These are phyloP conservation scores for Zaprionus vittiger DNA, from an alignment of 1,140 invertebrate genomes.

Conservation along the genomic window DNA sequence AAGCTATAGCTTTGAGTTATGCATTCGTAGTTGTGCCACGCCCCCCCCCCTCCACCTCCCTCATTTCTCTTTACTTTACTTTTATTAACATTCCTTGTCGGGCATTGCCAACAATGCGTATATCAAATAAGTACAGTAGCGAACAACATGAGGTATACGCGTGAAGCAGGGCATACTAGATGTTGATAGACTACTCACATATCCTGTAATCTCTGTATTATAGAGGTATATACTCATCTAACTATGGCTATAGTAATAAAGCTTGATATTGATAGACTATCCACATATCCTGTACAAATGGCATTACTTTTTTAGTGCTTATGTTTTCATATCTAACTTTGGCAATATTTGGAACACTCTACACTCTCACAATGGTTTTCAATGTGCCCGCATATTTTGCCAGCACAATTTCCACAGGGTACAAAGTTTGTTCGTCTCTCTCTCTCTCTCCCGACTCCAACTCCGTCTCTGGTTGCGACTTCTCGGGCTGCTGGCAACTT, in stretches of 20 bases:
- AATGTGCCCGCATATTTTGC: background rate
- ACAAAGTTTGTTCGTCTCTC: conserved; percentile 41
- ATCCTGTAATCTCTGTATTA: background rate
- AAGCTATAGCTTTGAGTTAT: conserved; percentile 33
- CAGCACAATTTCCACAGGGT: conserved; percentile 17
- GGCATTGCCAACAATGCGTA: conserved; percentile 39
- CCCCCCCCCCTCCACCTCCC: no score
- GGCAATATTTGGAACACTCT: no score
- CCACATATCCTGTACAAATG: no score
- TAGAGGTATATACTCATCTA: no score
- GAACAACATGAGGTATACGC: conserved; percentile 12
- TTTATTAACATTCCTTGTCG: conserved; percentile 47
- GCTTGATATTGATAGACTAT: no score
- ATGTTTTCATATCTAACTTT: no score
- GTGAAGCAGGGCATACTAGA: no score
- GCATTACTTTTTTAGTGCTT: no score
- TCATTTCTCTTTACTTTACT: background rate
- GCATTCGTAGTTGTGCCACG: background rate
- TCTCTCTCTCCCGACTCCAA: background rate
- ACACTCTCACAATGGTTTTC: background rate
- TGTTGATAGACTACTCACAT: background rate
- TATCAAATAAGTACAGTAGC: conserved; percentile 39
- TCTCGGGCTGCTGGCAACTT: conserved; percentile 49
- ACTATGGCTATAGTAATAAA: no score
- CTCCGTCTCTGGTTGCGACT: conserved; percentile 26